Percentiles rank a stretch among this genome's conserved stretches.
These are phyloP conservation scores for Trachymyrmex septentrionalis DNA, from an alignment of 1,140 invertebrate species.

Conservation along the genomic window DNA sequence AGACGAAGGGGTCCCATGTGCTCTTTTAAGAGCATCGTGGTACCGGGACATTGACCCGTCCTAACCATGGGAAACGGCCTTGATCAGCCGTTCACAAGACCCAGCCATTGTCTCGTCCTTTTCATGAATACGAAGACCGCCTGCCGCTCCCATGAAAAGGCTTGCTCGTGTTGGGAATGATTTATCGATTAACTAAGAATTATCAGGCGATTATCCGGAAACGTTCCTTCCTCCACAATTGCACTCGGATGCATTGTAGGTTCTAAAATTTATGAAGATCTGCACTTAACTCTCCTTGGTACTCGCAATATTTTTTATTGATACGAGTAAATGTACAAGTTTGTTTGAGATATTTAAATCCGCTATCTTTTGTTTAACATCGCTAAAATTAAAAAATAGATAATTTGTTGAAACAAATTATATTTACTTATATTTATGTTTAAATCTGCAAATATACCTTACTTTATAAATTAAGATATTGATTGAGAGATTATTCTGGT, in stretches of 20 bases:
- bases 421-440: neutral
- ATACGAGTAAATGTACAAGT: neutral
- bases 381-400: neutral
- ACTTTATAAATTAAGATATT: slow-evolving; percentile 3
- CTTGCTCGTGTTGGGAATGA: slow-evolving; percentile 4
- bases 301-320: neutral
- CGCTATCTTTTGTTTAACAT: neutral
- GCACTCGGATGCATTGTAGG: neutral
- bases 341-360: slow-evolving; percentile 4
- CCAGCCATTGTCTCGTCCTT: slow-evolving; percentile 41
- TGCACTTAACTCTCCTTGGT: neutral
- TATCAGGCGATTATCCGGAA: neutral
- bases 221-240: neutral
- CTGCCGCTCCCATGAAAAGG: neutral
- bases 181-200: slow-evolving; percentile 35
- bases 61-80: slow-evolving; percentile 58
- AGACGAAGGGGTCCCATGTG: slow-evolving; percentile 21
- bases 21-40: slow-evolving; percentile 58
- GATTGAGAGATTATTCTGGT: slow-evolving; percentile 19
- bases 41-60: slow-evolving; percentile 25
- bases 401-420: slow-evolving; percentile 9
- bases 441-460: neutral
- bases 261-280: neutral
- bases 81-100: slow-evolving; percentile 33
- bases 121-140: slow-evolving; percentile 22